Evolutionary conservation across 1,140 invertebrate genomes (phyloP).

Genomic region (Drosophila saltans): DNA sequence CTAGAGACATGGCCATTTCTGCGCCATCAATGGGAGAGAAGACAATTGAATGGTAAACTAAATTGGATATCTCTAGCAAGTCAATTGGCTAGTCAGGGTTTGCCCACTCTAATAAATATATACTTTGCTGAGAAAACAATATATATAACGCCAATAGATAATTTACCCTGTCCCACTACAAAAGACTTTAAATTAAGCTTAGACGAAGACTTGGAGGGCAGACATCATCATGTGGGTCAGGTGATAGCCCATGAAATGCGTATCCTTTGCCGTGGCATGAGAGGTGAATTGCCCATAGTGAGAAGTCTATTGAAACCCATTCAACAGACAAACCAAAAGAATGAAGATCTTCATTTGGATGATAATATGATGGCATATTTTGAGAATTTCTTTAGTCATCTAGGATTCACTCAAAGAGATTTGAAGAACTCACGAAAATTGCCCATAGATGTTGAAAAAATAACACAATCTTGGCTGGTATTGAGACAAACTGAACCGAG

Average conservation of each 20-base stretch:
- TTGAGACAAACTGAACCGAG: conserved; percentile 64
- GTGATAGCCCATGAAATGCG: conserved; percentile 64
- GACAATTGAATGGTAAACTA: conserved; percentile 38
- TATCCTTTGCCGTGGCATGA: conserved; percentile 61
- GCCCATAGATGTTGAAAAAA: conserved; percentile 45
- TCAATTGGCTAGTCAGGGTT: conserved; percentile 65
- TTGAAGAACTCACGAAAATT: conserved; percentile 59
- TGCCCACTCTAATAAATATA: conserved; percentile 63
- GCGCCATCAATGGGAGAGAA: conserved; percentile 58
- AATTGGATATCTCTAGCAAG: conserved; percentile 67
- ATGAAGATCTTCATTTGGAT: conserved; percentile 44
- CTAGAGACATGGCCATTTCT: conserved; percentile 63
- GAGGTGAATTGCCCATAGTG: conserved; percentile 51
- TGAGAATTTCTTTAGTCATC: conserved; percentile 47
- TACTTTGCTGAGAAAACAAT: conserved; percentile 71
- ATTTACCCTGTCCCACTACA: conserved; percentile 51
- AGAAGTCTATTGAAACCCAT: conserved; percentile 24
- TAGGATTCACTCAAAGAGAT: conserved; percentile 55
- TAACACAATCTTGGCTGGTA: conserved; percentile 41
- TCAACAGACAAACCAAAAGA: conserved; percentile 17
- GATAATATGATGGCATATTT: conserved; percentile 65
- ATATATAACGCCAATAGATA: conserved; percentile 57
- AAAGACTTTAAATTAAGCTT: conserved; percentile 41
- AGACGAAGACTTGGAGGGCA: conserved; percentile 5
- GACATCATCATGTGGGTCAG: conserved; percentile 52